Base-by-base conservation (phyloP, 2,113 vertebrate genomes). In the Sander lucioperca region DNA sequence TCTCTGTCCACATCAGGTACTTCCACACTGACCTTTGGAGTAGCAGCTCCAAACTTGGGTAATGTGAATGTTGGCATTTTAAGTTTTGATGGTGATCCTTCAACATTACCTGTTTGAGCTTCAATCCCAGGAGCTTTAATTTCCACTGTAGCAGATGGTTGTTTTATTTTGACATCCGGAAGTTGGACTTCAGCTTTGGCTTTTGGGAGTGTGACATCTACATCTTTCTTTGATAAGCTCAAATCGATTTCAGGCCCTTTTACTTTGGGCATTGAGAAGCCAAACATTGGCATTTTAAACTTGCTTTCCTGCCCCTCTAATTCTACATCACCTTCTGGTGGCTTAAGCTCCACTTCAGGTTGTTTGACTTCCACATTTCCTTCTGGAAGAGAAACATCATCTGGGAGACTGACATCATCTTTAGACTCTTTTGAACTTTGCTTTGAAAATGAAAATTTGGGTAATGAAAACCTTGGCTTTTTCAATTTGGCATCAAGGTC, bases 1-100 rank as follows among this genome's bases (percentile, higher is more conserved):
- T 56, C 65, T 58, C 68, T 89, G 6, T 92, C 82, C 16, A 79
- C 14, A 43, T 70, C 76, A 43, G 82, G 63, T 36, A n/a, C 36
- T 65, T 90, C 80, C 8, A 63, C 63, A 10, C 39, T 84, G 45
- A 68, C 68, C 9, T 56, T 50, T 71, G 83, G 33, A 64, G 68
- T n/a, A 43, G n/a, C 13, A 21, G 3, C 45, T 59, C 93, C 89
- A 91, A 92, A 89, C 80, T 86, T 90, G 1, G 92, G 89, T 45
- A 93, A 54, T 79, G 75, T 92, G 36, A 91, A 81, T 43, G 80
- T 48, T 39, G 90, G 93, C 68, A 94, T 65, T 56, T 91, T 93
- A 33, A 85, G 43, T 72, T 87, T 91, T 51, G 87, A 86, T 16
- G 84, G 81, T 11, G 92, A 90, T 23, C 64, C 79, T 85, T 84